Percentiles rank a stretch among this genome's conserved stretches.
phyloP scores from a whole-genome alignment of 2,797 vertebrate species.

The Limosa lapponica region DNA sequence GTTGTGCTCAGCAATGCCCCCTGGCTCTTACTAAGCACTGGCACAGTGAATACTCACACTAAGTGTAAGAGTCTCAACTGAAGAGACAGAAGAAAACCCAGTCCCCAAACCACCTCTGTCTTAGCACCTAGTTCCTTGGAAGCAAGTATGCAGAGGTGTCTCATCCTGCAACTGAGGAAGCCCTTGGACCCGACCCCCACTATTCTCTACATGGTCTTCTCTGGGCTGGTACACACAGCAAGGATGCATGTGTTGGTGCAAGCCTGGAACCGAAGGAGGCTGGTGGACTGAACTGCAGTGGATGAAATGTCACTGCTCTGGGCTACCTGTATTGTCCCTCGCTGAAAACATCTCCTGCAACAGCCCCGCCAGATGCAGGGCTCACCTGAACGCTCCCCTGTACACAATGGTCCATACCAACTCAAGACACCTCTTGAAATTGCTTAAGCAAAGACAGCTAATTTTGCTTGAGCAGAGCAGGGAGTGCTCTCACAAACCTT shows the following conservation, averaged over 20 bases:
- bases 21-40: background rate
- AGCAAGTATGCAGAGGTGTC: background rate
- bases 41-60: background rate
- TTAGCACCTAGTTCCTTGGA: background rate
- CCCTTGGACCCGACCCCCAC: background rate
- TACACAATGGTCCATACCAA: background rate
- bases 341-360: background rate
- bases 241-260: background rate
- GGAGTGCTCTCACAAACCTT: background rate
- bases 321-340: accelerated
- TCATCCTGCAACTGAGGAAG: background rate
- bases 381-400: background rate
- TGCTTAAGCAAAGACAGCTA: background rate
- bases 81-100: background rate
- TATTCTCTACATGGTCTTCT: background rate
- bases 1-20: background rate
- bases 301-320: background rate
- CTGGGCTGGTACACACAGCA: background rate
- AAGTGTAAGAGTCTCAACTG: background rate
- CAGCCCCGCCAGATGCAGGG: background rate
- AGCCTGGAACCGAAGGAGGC: background rate
- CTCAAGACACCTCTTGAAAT: background rate
- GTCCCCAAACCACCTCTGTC: background rate
- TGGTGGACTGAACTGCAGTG: background rate
- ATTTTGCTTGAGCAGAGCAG: background rate